phyloP scores from a whole-genome alignment of 2,113 vertebrate species.

The Pangasianodon hypophthalmus region DNA sequence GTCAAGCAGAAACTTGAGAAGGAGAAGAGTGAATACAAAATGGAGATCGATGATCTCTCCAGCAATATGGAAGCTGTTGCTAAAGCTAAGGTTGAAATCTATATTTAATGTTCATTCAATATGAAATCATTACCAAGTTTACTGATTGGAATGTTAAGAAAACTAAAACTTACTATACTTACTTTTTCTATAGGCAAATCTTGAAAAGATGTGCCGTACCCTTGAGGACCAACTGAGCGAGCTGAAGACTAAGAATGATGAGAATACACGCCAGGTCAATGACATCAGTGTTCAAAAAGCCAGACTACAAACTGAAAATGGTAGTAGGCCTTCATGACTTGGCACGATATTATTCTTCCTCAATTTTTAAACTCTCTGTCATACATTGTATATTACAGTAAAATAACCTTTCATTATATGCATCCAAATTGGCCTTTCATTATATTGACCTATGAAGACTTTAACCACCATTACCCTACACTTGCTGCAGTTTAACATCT shows the following conservation, averaged over 20 bases:
- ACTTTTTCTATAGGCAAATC: slow-evolving; percentile 65
- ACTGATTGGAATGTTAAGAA: not conserved
- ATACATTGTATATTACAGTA: no score
- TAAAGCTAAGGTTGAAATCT: slow-evolving; percentile 53
- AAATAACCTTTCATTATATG: no score
- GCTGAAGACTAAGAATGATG: slow-evolving; percentile 76
- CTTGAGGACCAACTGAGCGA: slow-evolving; percentile 74
- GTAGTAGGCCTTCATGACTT: no score
- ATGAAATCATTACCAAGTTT: not conserved
- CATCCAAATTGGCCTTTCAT: no score
- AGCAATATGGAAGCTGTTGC: slow-evolving; percentile 57
- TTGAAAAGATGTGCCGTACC: slow-evolving; percentile 73
- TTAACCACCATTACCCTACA: no score
- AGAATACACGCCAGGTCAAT: slow-evolving; percentile 58
- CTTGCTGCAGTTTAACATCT: no score
- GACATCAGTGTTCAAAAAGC: slow-evolving; percentile 55
- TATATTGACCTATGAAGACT: no score
- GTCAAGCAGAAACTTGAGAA: slow-evolving; percentile 63
- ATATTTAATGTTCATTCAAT: not conserved
- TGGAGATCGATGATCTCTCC: slow-evolving; percentile 60
- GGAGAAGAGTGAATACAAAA: slow-evolving; percentile 59
- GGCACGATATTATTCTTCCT: not conserved
- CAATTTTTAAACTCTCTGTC: no score
- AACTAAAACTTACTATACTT: not conserved
- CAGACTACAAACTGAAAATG: slow-evolving; percentile 57